A percentile compares a stretch with the other conserved stretches of the same genome.
phyloP scores from a whole-genome alignment of 2,113 vertebrate species.

The Labeo catla region DNA sequence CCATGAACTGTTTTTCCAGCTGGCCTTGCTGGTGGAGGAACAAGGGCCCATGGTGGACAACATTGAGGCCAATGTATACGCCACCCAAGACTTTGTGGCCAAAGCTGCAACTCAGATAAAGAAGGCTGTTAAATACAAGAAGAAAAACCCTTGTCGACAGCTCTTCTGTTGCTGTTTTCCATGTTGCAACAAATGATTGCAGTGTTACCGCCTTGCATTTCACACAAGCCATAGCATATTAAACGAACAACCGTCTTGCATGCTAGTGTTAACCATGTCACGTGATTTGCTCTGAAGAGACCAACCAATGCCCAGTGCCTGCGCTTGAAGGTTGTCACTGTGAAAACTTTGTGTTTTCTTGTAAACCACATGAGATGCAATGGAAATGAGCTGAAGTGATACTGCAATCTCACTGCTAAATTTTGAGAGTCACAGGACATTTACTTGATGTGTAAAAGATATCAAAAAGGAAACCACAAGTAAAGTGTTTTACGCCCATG shows the following conservation, averaged over 20 bases:
- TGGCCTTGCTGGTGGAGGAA: constrained; percentile 90
- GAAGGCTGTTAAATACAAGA: constrained; percentile 85
- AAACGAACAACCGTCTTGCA: constrained; percentile 10
- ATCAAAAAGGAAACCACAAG: constrained; percentile 16
- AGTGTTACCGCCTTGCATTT: constrained; percentile 14
- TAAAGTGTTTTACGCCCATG: background rate
- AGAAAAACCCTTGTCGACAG: constrained; percentile 84
- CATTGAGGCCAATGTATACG: constrained; percentile 85
- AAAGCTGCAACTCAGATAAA: constrained; percentile 81
- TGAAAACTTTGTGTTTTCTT: constrained; percentile 5
- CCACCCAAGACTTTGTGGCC: constrained; percentile 83
- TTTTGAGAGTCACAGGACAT: constrained; percentile 20
- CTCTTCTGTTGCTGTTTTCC: constrained; percentile 91
- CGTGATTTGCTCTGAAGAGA: constrained; percentile 27
- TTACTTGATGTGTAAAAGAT: constrained; percentile 31
- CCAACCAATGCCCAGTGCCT: background rate
- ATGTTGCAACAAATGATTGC: constrained; percentile 71
- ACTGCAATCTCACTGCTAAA: background rate
- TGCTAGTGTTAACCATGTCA: constrained; percentile 23
- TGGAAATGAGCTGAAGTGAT: constrained; percentile 56
- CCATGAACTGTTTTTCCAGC: constrained; percentile 91
- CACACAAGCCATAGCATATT: background rate
- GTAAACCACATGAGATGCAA: constrained; percentile 52
- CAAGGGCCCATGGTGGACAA: constrained; percentile 87
- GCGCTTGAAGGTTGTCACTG: constrained; percentile 6